Percentiles rank a stretch among this genome's conserved stretches.
Conservation (phyloP, 2,797 vertebrate genomes). For the Neosalanx taihuensis region DNA sequence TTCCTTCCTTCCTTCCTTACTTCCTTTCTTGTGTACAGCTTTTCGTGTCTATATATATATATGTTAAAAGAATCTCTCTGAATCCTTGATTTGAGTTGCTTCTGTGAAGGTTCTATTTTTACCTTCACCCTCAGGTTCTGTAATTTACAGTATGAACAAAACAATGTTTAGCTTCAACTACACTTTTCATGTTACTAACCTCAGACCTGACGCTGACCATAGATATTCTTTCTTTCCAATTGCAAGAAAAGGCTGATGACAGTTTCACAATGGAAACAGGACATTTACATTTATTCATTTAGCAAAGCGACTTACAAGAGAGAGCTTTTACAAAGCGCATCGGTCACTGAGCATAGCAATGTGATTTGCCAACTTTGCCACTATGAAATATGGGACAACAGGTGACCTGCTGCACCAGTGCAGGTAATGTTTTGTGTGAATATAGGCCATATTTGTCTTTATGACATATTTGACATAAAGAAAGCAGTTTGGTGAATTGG, state of each 20-base stretch:
- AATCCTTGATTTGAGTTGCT: constrained; percentile 23
- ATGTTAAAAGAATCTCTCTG: background rate
- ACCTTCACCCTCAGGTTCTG: constrained; percentile 17
- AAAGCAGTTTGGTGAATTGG: no score
- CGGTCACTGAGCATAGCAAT: no score
- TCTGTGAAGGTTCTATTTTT: constrained; percentile 18
- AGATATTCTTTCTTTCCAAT: constrained; percentile 30
- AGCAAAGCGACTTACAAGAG: no score
- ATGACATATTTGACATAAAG: no score
- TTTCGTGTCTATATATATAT: background rate
- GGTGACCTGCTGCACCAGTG: no score
- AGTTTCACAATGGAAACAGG: background rate
- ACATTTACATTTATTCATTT: background rate
- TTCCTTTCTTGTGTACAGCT: background rate
- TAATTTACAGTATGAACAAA: constrained; percentile 29
- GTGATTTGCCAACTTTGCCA: no score
- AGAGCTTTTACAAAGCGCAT: no score
- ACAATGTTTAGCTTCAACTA: constrained; percentile 24
- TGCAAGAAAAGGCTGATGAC: constrained; percentile 19
- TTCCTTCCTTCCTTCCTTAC: no score
- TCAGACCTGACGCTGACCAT: constrained; percentile 20
- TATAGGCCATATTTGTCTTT: no score
- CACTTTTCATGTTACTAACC: constrained; percentile 23
- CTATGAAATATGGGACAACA: no score
- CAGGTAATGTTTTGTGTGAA: no score